Conservation (phyloP, 2,888 invertebrate genomes). For the Cyclophora punctaria region DNA sequence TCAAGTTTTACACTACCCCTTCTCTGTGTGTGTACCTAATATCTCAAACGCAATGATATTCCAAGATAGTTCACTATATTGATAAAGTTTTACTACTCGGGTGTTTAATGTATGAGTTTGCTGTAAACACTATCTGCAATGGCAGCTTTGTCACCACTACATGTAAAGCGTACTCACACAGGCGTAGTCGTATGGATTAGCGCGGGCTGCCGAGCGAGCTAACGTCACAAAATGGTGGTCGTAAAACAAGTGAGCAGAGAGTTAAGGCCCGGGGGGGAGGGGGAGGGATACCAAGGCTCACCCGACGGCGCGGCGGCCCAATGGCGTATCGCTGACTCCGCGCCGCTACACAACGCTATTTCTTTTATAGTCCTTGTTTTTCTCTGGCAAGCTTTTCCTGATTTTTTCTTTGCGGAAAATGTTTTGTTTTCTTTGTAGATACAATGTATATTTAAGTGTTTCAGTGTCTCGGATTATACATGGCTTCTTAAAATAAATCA, state of each 20-base stretch:
- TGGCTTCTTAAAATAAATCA: conserved; percentile 18
- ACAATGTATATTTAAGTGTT: conserved; percentile 65
- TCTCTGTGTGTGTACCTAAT: no score
- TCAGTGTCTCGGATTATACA: conserved; percentile 30
- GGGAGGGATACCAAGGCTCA: conserved; percentile 21
- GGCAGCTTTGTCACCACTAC: conserved; percentile 17
- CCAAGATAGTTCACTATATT: conserved; percentile 5
- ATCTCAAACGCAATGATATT: no score
- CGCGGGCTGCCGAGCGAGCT: conserved; percentile 63
- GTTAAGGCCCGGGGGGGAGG: conserved; percentile 55
- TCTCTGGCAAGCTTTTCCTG: conserved; percentile 68
- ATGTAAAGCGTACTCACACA: conserved; percentile 49
- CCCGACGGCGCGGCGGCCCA: conserved; percentile 36
- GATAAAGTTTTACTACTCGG: background rate
- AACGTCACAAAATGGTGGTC: conserved; percentile 75
- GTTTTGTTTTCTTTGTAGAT: conserved; percentile 70
- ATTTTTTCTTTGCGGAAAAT: conserved; percentile 61
- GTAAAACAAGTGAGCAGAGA: conserved; percentile 75
- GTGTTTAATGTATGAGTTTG: no score
- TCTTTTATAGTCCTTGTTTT: conserved; percentile 73
- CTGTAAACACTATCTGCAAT: conserved; percentile 13
- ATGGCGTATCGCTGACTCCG: conserved; percentile 58
- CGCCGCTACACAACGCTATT: conserved; percentile 63
- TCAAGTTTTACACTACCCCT: no score
- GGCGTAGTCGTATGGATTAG: conserved; percentile 51